These are phyloP conservation scores for Phylloscopus trochilus DNA, from an alignment of 2,113 vertebrate species.

Conservation along the genomic window DNA sequence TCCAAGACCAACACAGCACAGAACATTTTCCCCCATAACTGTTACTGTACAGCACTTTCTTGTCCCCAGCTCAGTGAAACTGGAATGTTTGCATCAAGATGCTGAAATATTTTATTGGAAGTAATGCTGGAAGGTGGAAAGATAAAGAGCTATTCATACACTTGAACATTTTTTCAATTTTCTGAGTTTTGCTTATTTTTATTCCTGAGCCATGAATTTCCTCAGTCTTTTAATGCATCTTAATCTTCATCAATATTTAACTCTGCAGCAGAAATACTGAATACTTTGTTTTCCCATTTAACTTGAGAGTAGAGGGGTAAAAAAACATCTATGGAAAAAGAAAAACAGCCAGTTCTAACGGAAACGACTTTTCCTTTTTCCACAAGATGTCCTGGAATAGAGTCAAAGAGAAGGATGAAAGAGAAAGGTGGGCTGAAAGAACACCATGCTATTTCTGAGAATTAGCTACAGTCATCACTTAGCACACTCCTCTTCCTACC, in stretches of 20 bases:
- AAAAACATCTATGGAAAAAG: not conserved
- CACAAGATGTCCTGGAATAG: not conserved
- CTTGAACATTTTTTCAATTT: not conserved
- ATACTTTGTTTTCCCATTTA: conserved; percentile 38
- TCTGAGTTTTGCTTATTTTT: conserved; percentile 48
- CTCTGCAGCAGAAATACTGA: conserved; percentile 35
- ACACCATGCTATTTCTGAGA: not conserved
- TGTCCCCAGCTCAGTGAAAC: conserved; percentile 45
- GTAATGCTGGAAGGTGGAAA: conserved; percentile 11
- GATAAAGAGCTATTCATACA: conserved; percentile 57
- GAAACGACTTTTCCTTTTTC: conserved; percentile 23
- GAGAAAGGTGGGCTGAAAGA: not conserved
- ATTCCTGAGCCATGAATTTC: conserved; percentile 27
- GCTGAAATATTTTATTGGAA: conserved; percentile 42
- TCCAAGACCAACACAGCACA: conserved; percentile 70
- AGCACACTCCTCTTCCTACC: not conserved
- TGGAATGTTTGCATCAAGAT: conserved; percentile 48
- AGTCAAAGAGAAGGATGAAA: conserved; percentile 15
- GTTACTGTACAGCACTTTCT: conserved; percentile 61
- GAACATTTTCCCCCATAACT: conserved; percentile 66
- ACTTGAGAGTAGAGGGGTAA: not conserved
- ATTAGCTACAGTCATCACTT: not conserved
- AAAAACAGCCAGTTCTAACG: conserved; percentile 11
- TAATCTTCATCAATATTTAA: conserved; percentile 61
- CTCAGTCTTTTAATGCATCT: conserved; percentile 42